phyloP scores from a whole-genome alignment of 2,797 vertebrate species.

The Gila robusta region DNA sequence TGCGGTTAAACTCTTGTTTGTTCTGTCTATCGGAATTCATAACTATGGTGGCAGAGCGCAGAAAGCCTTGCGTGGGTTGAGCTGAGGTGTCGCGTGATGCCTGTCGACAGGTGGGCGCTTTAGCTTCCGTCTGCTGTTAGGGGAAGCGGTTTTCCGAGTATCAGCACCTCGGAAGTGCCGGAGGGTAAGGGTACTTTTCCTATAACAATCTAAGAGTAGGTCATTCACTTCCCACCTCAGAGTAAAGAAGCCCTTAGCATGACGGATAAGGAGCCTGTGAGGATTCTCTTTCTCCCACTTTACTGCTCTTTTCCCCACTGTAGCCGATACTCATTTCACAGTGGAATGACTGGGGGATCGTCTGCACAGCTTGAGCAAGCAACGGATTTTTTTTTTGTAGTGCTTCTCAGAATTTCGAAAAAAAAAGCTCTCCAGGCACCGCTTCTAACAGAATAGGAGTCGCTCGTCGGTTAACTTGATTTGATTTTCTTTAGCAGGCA shows the following conservation, averaged over 20 bases:
- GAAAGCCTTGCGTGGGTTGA: background rate
- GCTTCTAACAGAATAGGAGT: background rate
- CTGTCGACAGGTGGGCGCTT: background rate
- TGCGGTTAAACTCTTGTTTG: background rate
- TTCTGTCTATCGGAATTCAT: background rate
- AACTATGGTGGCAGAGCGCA: background rate
- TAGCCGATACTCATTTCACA: conserved; percentile 2
- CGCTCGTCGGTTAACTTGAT: background rate
- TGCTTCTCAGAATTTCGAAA: background rate
- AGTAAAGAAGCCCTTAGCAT: conserved; percentile 26
- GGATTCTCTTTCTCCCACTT: conserved; percentile 16
- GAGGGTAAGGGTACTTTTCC: conserved; percentile 29
- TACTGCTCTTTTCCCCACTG: conserved; percentile 24
- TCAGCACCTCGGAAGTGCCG: conserved; percentile 18
- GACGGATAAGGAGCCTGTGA: conserved; percentile 2
- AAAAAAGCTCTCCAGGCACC: background rate
- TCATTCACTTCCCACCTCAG: conserved; percentile 25
- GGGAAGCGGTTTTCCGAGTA: conserved; percentile 1
- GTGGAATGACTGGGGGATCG: background rate
- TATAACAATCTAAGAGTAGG: background rate
- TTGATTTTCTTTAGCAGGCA: background rate
- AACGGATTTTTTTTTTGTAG: background rate
- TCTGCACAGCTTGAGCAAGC: conserved; percentile 8
- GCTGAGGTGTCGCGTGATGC: conserved; percentile 5
- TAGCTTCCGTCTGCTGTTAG: background rate